These are phyloP conservation scores for Tetramorium simillimum DNA, from an alignment of 1,140 invertebrate species.

Conservation along the genomic window DNA sequence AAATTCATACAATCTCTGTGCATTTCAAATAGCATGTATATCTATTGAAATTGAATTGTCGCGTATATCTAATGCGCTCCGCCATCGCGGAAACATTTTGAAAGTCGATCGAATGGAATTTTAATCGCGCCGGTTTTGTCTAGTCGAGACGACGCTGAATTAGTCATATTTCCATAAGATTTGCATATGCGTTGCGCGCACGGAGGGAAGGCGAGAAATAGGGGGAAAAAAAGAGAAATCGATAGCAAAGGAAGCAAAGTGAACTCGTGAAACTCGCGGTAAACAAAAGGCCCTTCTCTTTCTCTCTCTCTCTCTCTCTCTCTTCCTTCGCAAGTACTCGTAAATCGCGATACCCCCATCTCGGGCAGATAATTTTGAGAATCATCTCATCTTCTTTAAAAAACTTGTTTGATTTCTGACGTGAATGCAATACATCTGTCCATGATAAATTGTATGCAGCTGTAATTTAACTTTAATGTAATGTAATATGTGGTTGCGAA, in stretches of 20 bases:
- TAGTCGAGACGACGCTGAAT: constrained; percentile 37
- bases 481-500: too few species aligned
- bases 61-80: constrained; percentile 19
- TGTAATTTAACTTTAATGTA: too few species aligned
- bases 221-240: not conserved
- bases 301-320: not conserved
- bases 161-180: constrained; percentile 48
- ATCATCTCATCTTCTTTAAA: too few species aligned
- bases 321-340: not conserved
- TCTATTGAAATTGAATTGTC: constrained; percentile 32
- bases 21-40: not conserved
- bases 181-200: constrained; percentile 15
- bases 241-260: constrained; percentile 9
- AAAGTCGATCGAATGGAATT: constrained; percentile 43
- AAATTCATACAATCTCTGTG: not conserved
- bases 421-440: too few species aligned
- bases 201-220: not conserved
- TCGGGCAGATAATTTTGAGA: not conserved
- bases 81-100: constrained; percentile 31
- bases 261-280: not conserved
- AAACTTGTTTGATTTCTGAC: too few species aligned
- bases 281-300: constrained; percentile 24
- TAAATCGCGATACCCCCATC: not conserved
- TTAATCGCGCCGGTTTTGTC: constrained; percentile 39
- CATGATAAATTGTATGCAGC: too few species aligned